These are phyloP conservation scores for Lymantria dispar DNA, from an alignment of 2,888 invertebrate species.

Conservation along the genomic window DNA sequence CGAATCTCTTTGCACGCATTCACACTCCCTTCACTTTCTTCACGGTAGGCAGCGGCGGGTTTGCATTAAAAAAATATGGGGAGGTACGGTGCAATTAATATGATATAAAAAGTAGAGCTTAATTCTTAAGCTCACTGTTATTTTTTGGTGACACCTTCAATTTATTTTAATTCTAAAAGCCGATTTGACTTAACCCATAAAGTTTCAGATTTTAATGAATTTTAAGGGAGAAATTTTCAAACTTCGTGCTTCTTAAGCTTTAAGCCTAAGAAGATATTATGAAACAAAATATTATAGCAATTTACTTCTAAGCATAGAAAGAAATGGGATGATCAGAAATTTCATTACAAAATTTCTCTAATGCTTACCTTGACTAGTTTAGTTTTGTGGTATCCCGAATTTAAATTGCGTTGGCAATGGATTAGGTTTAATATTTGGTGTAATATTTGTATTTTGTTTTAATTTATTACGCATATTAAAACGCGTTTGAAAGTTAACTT, in stretches of 20 bases:
- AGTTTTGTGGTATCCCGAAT: not conserved
- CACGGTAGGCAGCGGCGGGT: too few species aligned
- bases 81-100: too few species aligned
- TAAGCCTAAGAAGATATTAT: not conserved
- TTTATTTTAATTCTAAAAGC: not conserved
- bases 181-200: not conserved
- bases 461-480: not conserved
- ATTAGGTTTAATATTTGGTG: not conserved
- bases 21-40: too few species aligned
- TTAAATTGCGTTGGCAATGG: not conserved
- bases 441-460: not conserved
- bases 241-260: not conserved
- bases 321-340: not conserved
- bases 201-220: not conserved
- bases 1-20: too few species aligned
- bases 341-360: not conserved
- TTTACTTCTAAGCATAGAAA: not conserved
- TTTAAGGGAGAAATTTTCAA: not conserved
- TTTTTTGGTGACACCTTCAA: not conserved
- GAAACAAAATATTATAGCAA: not conserved
- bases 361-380: not conserved
- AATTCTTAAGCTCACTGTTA: too few species aligned
- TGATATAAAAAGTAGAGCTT: not conserved
- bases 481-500: constrained; percentile 1
- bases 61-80: too few species aligned